Conservation (phyloP, 2,797 vertebrate genomes). For the Botia kubotai region DNA sequence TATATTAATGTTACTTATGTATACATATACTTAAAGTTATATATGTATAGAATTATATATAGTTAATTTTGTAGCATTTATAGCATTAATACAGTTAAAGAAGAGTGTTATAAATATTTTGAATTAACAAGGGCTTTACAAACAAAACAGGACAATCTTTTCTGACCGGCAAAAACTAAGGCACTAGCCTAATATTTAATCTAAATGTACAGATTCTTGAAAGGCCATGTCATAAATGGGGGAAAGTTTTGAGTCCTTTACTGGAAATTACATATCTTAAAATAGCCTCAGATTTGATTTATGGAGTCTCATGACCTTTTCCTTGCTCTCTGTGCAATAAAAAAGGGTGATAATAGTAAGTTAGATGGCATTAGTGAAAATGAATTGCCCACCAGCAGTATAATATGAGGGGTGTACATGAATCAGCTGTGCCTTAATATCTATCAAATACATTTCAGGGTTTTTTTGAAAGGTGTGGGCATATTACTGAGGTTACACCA, state of each 20-base stretch:
- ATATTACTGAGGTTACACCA: conserved; percentile 3
- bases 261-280: conserved; percentile 4
- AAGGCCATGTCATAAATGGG: neutral
- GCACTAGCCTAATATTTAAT: conserved; percentile 2
- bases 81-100: neutral
- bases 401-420: conserved; percentile 51
- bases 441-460: conserved; percentile 30
- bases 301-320: conserved; percentile 42
- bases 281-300: conserved; percentile 26
- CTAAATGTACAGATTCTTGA: neutral
- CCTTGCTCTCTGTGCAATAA: conserved; percentile 34
- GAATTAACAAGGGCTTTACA: no score
- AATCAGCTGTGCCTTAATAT: conserved; percentile 42
- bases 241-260: neutral
- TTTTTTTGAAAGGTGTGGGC: conserved; percentile 13
- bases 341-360: conserved; percentile 43
- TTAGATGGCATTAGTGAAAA: conserved; percentile 35
- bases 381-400: conserved; percentile 42
- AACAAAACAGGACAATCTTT: no score
- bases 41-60: no score
- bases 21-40: no score
- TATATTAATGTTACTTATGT: no score
- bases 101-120: no score
- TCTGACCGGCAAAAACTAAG: neutral
- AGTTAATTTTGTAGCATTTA: neutral